phyloP scores from a whole-genome alignment of 2,113 vertebrate species.

The Phyllopteryx taeniolatus region DNA sequence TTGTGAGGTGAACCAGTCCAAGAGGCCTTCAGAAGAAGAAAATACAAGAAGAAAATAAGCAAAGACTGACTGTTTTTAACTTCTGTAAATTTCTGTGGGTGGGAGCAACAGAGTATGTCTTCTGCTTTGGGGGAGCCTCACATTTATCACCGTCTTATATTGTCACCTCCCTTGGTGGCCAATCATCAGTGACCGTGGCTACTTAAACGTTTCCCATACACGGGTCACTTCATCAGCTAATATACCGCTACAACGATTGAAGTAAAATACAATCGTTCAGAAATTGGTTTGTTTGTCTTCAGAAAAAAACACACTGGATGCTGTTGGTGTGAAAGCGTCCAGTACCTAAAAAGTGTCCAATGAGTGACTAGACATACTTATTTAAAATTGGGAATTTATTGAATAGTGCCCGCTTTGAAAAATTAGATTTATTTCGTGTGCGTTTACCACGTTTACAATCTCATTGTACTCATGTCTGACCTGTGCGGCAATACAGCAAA shows the following conservation, averaged over 20 bases:
- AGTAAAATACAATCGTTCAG: not conserved
- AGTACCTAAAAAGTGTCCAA: too few relatives aligned
- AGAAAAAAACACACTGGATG: not conserved
- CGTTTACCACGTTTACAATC: not conserved
- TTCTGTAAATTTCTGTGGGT: conserved; percentile 66
- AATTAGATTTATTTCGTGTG: not conserved
- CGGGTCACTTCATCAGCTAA: not conserved
- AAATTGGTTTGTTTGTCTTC: not conserved
- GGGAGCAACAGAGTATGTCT: conserved; percentile 64
- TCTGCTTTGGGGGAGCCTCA: conserved; percentile 55
- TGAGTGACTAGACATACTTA: not conserved
- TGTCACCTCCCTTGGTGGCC: conserved; percentile 66
- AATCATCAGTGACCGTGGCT: conserved; percentile 52
- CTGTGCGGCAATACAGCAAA: not conserved
- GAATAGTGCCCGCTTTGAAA: not conserved
- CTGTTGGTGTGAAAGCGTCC: not conserved
- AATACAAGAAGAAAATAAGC: conserved; percentile 31
- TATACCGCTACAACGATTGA: not conserved
- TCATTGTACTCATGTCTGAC: not conserved
- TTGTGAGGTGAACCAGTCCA: conserved; percentile 14
- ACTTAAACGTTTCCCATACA: not conserved
- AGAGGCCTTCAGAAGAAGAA: conserved; percentile 26
- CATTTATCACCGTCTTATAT: conserved; percentile 64
- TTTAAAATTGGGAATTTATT: not conserved
- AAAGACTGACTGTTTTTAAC: conserved; percentile 49